Conservation (phyloP, 2,113 vertebrate genomes). For the Benitochromis conjunctus region DNA sequence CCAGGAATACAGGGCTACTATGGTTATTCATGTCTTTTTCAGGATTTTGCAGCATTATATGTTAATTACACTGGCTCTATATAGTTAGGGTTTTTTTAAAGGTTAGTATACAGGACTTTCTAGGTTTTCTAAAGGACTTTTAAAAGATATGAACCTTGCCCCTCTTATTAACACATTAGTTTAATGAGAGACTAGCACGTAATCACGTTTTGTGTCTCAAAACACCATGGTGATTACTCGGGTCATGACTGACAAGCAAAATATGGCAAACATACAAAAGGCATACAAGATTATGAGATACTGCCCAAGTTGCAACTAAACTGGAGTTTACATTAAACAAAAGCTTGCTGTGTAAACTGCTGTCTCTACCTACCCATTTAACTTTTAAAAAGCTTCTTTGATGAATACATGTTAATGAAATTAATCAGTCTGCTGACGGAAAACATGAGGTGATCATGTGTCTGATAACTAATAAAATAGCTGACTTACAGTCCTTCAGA, state of each 20-base stretch:
- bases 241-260: not conserved
- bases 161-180: not conserved
- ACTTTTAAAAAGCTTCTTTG: not conserved
- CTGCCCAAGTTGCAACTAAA: not conserved
- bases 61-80: not conserved
- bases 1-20: no score
- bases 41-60: not conserved
- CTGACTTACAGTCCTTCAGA: slow-evolving; percentile 56
- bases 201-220: not conserved
- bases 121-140: not conserved
- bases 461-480: not conserved
- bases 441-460: not conserved
- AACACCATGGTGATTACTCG: not conserved
- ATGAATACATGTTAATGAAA: not conserved
- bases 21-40: not conserved
- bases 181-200: not conserved
- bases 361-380: not conserved
- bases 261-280: not conserved
- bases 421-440: not conserved
- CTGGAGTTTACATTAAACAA: not conserved
- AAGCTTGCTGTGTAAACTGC: not conserved
- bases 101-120: not conserved
- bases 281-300: not conserved
- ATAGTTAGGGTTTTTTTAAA: not conserved
- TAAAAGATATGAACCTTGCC: not conserved